Conservation (phyloP, 2,113 vertebrate genomes). For the Phrynocephalus versicolor region DNA sequence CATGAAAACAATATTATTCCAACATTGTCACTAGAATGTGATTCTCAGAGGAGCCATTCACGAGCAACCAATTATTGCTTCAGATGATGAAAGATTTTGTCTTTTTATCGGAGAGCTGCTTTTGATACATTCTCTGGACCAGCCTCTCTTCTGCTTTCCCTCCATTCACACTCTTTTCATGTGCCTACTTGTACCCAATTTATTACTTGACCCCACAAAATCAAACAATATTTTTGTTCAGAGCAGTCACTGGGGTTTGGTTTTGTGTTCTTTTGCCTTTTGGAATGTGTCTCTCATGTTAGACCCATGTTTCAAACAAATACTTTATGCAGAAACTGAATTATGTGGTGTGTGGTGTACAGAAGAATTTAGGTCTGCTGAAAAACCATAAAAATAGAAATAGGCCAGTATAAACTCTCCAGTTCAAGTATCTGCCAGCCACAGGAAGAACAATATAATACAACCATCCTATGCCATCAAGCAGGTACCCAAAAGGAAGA, state of each 20-base stretch:
- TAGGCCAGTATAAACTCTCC: not conserved
- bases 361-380: not conserved
- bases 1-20: conserved; percentile 44
- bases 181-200: conserved; percentile 26
- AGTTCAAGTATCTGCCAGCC: not conserved
- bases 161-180: not conserved
- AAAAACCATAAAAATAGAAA: not conserved
- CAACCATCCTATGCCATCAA: not conserved
- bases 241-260: not conserved
- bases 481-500: not conserved
- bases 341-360: too few species aligned
- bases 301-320: conserved; percentile 25
- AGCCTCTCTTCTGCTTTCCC: conserved; percentile 28
- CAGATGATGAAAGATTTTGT: conserved; percentile 45
- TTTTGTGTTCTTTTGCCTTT: not conserved
- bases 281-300: not conserved
- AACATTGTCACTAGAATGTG: conserved; percentile 48
- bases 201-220: conserved; percentile 11
- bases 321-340: conserved; percentile 3
- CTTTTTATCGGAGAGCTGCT: conserved; percentile 36
- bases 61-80: conserved; percentile 58
- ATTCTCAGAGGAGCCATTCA: conserved; percentile 37
- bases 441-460: not conserved
- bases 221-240: conserved; percentile 21
- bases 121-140: conserved; percentile 43